A percentile compares a stretch with the other conserved stretches of the same genome.
Conservation (phyloP, 2,113 vertebrate genomes). For the Alethe diademata region DNA sequence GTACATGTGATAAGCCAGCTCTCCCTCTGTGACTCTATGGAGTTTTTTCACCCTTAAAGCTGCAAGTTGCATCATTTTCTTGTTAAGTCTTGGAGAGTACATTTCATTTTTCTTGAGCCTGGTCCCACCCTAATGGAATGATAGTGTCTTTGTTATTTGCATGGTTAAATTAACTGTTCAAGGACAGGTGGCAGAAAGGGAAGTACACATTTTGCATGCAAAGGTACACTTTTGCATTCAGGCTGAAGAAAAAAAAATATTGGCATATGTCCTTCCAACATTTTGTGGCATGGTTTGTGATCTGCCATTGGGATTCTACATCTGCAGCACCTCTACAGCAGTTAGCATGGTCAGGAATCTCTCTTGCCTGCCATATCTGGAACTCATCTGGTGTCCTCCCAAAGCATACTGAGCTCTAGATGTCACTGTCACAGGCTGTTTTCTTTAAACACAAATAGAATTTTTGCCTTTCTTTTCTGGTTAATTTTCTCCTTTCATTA, state of each 20-base stretch:
- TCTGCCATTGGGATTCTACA: background rate
- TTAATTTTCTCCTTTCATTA: background rate
- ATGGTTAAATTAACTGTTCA: background rate
- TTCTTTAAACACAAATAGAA: background rate
- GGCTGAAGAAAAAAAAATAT: background rate
- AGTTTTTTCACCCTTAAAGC: background rate
- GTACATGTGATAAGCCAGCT: background rate
- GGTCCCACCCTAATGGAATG: background rate
- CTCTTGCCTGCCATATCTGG: background rate
- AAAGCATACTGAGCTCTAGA: background rate
- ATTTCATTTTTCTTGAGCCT: background rate
- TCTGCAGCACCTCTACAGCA: background rate
- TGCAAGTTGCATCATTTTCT: background rate
- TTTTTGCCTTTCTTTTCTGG: background rate
- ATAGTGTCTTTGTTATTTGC: background rate
- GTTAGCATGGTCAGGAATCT: background rate
- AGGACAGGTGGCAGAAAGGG: background rate
- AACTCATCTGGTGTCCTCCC: background rate
- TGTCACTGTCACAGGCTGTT: background rate
- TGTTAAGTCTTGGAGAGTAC: background rate
- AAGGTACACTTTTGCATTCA: background rate
- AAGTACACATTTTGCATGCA: background rate
- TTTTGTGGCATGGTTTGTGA: background rate
- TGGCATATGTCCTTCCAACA: background rate
- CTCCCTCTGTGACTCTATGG: background rate